Percentiles rank a stretch among this genome's conserved stretches.
Evolutionary conservation across 1,140 invertebrate species (phyloP).

Genomic region (Panagrolaimus sp.): DNA sequence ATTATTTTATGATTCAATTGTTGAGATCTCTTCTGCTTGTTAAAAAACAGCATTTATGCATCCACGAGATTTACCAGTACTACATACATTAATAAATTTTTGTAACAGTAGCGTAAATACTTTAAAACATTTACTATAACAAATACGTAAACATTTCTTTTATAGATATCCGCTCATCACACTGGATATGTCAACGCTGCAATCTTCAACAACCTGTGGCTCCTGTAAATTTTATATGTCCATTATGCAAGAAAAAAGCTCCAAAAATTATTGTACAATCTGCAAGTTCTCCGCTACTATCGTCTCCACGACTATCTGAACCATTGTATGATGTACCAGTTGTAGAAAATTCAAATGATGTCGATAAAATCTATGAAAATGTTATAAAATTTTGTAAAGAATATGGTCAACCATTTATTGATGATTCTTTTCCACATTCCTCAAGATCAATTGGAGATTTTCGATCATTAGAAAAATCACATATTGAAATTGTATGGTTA

Average conservation of each 20-base stretch:
- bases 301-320: too few species aligned
- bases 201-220: constrained; percentile 26
- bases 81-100: too few species aligned
- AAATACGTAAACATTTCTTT: neutral
- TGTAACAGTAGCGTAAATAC: too few species aligned
- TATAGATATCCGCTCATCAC: neutral
- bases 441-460: constrained; percentile 38
- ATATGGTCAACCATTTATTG: constrained; percentile 35
- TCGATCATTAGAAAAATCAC: constrained; percentile 21
- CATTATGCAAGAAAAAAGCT: constrained; percentile 18
- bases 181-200: constrained; percentile 26
- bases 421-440: constrained; percentile 44
- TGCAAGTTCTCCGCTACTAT: neutral
- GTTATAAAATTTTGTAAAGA: constrained; percentile 25
- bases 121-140: too few species aligned
- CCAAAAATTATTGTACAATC: too few species aligned
- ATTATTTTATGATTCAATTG: too few species aligned
- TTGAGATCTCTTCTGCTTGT: too few species aligned
- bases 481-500: constrained; percentile 44
- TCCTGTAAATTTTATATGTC: constrained; percentile 30
- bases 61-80: too few species aligned
- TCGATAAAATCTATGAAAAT: constrained; percentile 7
- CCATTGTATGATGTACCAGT: neutral
- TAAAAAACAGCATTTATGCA: too few species aligned
- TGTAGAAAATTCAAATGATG: neutral